Evolutionary conservation across 2,113 vertebrate species (phyloP).

Genomic region (Uria aalge): DNA sequence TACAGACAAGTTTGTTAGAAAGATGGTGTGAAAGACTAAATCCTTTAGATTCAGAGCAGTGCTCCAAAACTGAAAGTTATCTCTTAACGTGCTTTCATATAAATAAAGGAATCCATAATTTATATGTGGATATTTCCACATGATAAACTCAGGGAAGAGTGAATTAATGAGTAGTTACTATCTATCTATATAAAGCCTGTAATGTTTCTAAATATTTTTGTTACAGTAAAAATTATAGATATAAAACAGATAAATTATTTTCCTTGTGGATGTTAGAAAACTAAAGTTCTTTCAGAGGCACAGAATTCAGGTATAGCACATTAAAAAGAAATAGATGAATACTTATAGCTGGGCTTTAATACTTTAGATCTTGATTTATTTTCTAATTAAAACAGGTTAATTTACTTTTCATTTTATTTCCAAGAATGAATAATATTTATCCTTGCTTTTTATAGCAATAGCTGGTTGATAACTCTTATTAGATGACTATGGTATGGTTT

Average conservation of each 20-base stretch:
- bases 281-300: background rate
- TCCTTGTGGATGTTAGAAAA: background rate
- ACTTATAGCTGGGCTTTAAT: background rate
- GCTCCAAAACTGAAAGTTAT: background rate
- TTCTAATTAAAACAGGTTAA: slow-evolving; percentile 12
- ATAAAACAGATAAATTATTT: background rate
- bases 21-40: background rate
- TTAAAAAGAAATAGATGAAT: background rate
- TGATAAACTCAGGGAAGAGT: background rate
- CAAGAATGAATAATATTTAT: slow-evolving; percentile 14
- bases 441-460: background rate
- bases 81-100: slow-evolving; percentile 25
- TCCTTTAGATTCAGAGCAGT: slow-evolving; percentile 8
- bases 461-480: background rate
- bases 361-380: slow-evolving; percentile 27
- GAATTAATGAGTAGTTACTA: slow-evolving; percentile 21
- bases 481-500: background rate
- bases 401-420: slow-evolving; percentile 5
- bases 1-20: background rate
- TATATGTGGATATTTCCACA: slow-evolving; percentile 31
- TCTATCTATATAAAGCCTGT: slow-evolving; percentile 6
- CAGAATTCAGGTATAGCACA: background rate
- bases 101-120: slow-evolving; percentile 39
- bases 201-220: slow-evolving; percentile 4
- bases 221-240: background rate